Evolutionary conservation across 2,888 invertebrate genomes (phyloP).

Genomic region (Leptarthrus brevirostris): DNA sequence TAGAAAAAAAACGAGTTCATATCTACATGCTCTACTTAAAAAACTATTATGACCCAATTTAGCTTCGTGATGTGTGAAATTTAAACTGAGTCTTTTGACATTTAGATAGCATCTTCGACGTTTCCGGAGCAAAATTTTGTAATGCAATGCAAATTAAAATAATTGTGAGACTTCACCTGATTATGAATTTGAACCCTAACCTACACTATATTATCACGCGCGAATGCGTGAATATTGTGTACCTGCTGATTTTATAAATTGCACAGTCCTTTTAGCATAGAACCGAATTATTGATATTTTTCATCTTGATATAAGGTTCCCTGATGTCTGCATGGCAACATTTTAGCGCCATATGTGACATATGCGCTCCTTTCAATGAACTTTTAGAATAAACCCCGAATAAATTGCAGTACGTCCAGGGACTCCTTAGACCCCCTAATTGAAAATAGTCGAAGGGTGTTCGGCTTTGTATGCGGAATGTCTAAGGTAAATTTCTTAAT

Average conservation of each 20-base stretch:
- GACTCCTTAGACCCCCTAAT: constrained; percentile 45
- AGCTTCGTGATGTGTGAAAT: too few relatives aligned
- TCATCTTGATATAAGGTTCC: not conserved
- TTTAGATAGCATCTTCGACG: too few relatives aligned
- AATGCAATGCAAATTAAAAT: too few relatives aligned
- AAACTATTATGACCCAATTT: too few relatives aligned
- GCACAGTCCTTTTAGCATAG: not conserved
- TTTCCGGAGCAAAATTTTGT: too few relatives aligned
- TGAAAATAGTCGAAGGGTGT: constrained; percentile 46
- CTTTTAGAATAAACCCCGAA: constrained; percentile 5
- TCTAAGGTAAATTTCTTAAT: constrained; percentile 45
- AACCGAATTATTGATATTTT: not conserved
- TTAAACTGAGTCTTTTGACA: too few relatives aligned
- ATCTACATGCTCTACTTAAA: too few relatives aligned
- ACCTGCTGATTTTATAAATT: not conserved
- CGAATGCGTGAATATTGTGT: not conserved
- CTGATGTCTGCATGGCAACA: constrained; percentile 5
- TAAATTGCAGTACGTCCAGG: not conserved
- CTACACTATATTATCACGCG: too few relatives aligned
- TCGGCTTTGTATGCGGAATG: constrained; percentile 22
- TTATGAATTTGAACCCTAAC: too few relatives aligned
- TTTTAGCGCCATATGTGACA: constrained; percentile 25
- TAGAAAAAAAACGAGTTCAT: too few relatives aligned
- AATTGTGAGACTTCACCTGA: too few relatives aligned
- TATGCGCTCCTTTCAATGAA: not conserved